phyloP scores from a whole-genome alignment of 2,888 invertebrate species.

The Sminthurides aquaticus region DNA sequence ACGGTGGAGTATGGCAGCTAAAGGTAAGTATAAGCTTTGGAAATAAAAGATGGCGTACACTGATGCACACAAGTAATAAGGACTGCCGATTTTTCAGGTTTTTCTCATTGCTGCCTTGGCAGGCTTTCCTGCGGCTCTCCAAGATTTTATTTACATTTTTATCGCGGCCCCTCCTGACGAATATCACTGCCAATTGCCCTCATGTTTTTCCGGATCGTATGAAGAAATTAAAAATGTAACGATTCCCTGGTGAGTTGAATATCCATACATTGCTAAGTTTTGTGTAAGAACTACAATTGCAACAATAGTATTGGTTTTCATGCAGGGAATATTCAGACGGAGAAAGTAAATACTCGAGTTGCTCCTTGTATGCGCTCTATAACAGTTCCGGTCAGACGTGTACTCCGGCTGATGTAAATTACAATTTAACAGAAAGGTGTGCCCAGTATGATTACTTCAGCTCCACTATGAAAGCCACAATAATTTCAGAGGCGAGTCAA shows the following conservation, averaged over 20 bases:
- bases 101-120: constrained; percentile 1
- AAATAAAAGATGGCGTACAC: neutral
- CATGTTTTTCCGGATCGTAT: neutral
- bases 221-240: constrained; percentile 1
- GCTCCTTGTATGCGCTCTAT: too few relatives aligned
- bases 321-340: too few relatives aligned
- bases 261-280: too few relatives aligned
- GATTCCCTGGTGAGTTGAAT: constrained; percentile 12
- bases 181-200: constrained; percentile 5
- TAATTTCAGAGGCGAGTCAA: constrained; percentile 7
- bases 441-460: neutral
- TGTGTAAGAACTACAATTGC: too few relatives aligned
- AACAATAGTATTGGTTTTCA: too few relatives aligned
- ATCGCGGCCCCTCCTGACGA: constrained; percentile 6
- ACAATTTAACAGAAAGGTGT: constrained; percentile 4
- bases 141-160: constrained; percentile 14
- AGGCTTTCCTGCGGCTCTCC: constrained; percentile 11
- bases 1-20: constrained; percentile 6
- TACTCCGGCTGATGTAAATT: neutral
- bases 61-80: neutral
- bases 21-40: constrained; percentile 1
- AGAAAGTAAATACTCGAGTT: too few relatives aligned
- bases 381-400: too few relatives aligned
- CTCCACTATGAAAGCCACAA: constrained; percentile 2
- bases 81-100: neutral